A percentile compares a stretch with the other conserved stretches of the same genome.
phyloP scores from a whole-genome alignment of 64 coral and sea anemone species.

The Anthopleura sola region DNA sequence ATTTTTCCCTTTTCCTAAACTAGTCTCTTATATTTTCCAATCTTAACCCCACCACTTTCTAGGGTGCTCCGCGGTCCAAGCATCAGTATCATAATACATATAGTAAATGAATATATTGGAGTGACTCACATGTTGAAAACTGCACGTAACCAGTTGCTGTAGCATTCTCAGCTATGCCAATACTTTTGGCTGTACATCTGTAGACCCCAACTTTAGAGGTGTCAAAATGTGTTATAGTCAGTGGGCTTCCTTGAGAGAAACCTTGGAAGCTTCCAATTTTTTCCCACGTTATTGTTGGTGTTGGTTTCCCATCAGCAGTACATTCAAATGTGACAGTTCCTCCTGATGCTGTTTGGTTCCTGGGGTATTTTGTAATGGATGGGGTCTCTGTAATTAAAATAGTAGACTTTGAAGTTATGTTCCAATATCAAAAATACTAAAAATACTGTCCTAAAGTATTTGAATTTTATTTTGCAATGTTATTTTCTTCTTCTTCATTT shows the following conservation, averaged over 20 bases:
- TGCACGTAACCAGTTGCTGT: not conserved
- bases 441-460: too few species aligned
- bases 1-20: too few species aligned
- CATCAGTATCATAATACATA: too few species aligned
- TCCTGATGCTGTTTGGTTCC: not conserved
- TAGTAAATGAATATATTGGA: too few species aligned
- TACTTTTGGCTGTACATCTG: not conserved
- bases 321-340: constrained; percentile 9
- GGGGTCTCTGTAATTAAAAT: not conserved
- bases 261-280: not conserved
- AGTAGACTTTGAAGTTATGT: too few species aligned
- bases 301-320: not conserved
- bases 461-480: too few species aligned
- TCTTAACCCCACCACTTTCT: too few species aligned
- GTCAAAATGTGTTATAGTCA: not conserved
- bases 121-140: constrained; percentile 1
- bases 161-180: not conserved
- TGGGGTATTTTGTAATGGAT: not conserved
- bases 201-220: not conserved
- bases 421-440: too few species aligned
- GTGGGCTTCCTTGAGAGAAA: not conserved
- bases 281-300: not conserved
- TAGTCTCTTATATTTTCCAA: too few species aligned
- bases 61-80: too few species aligned
- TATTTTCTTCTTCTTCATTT: too few species aligned